A percentile compares a stretch with the other conserved stretches of the same genome.
phyloP scores from a whole-genome alignment of 2,113 vertebrate species.

The Trogon melanurus region DNA sequence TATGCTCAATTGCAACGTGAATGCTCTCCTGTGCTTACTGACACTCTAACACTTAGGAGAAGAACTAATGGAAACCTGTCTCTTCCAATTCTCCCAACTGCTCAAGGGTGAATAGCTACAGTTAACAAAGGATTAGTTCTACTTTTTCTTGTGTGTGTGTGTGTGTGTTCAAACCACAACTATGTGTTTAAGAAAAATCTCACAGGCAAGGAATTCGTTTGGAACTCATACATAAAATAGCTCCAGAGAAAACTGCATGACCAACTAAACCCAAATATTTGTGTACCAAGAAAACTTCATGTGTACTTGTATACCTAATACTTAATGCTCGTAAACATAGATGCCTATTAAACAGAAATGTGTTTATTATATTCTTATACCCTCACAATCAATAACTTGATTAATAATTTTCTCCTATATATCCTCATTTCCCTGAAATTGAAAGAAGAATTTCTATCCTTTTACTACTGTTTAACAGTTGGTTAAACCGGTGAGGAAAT shows the following conservation, averaged over 20 bases:
- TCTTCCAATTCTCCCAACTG: background rate
- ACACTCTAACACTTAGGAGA: background rate
- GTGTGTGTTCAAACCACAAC: background rate
- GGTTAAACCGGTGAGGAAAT: background rate
- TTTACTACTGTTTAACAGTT: background rate
- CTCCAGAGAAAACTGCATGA: background rate
- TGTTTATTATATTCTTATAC: background rate
- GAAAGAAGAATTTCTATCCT: background rate
- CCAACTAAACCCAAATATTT: background rate
- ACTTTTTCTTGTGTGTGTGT: rapidly evolving
- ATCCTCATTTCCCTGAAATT: background rate
- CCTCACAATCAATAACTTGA: background rate
- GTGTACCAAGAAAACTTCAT: background rate
- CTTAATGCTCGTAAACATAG: background rate
- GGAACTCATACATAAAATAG: background rate
- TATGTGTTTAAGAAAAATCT: background rate
- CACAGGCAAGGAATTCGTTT: background rate
- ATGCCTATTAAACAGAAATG: background rate
- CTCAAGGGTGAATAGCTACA: background rate
- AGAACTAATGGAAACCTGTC: background rate
- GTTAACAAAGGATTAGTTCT: background rate
- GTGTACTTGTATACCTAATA: background rate
- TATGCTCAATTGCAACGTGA: background rate
- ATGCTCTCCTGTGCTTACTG: background rate
- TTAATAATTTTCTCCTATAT: rapidly evolving